phyloP scores from a whole-genome alignment of 2,888 invertebrate genomes.

The Limnephilus lunatus region DNA sequence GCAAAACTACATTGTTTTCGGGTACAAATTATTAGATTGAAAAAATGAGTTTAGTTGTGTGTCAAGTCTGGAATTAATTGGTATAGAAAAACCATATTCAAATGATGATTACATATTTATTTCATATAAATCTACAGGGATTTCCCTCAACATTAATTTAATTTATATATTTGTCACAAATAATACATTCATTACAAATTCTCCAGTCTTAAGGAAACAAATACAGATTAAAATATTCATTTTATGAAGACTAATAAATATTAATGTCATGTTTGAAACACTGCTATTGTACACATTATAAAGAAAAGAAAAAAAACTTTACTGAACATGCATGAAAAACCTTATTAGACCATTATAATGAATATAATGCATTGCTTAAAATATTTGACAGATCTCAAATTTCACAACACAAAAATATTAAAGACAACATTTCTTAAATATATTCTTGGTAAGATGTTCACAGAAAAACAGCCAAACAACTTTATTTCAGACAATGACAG shows the following conservation, averaged over 20 bases:
- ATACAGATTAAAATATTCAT: neutral
- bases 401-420: neutral
- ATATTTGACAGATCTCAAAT: neutral
- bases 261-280: neutral
- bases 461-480: neutral
- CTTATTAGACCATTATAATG: neutral
- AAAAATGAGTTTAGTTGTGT: neutral
- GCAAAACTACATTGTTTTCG: too few relatives aligned
- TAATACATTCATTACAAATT: neutral
- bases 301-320: neutral
- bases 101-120: slow-evolving; percentile 2
- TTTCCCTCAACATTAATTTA: neutral
- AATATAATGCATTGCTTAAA: neutral
- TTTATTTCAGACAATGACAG: neutral
- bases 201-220: neutral
- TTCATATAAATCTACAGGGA: neutral
- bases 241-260: neutral
- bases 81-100: neutral
- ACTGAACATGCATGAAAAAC: neutral
- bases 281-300: neutral
- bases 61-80: neutral
- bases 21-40: too few relatives aligned
- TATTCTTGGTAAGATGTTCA: neutral
- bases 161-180: neutral
- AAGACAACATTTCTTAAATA: neutral